Percentiles rank a stretch among this genome's conserved stretches.
Evolutionary conservation across 1,140 invertebrate species (phyloP).

Genomic region (Dendroctonus ponderosae): DNA sequence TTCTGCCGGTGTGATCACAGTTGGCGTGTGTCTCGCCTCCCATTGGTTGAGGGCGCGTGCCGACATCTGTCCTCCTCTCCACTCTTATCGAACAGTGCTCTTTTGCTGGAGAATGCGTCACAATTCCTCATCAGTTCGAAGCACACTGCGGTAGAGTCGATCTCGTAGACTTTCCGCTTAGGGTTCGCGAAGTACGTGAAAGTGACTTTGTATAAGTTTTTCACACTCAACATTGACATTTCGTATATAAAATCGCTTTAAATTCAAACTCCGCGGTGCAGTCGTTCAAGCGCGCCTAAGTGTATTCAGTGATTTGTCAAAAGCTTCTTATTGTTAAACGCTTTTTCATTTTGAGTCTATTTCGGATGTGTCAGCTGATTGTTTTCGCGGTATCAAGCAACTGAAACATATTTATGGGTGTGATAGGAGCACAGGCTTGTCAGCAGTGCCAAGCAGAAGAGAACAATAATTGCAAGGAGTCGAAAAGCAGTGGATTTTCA

Average conservation of each 20-base stretch:
- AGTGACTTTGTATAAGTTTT: not conserved
- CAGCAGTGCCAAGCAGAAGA: conserved; percentile 27
- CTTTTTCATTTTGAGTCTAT: not conserved
- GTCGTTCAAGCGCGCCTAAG: not conserved
- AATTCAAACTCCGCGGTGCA: too few relatives aligned
- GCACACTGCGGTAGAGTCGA: not conserved
- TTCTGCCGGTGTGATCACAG: conserved; percentile 19
- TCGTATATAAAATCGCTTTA: not conserved
- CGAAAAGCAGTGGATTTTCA: conserved; percentile 33
- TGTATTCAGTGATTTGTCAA: conserved; percentile 4
- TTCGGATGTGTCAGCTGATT: conserved; percentile 6
- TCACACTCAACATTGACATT: not conserved
- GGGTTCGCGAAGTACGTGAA: not conserved
- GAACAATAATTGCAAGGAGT: conserved; percentile 12
- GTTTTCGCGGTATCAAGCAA: conserved; percentile 7
- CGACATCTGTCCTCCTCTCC: conserved; percentile 28
- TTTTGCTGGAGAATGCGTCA: conserved; percentile 18
- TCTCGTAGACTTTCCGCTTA: not conserved
- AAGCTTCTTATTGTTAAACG: not conserved
- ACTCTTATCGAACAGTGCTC: conserved; percentile 23
- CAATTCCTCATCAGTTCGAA: conserved; percentile 20
- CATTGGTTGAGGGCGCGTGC: conserved; percentile 29
- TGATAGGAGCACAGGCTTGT: conserved; percentile 22
- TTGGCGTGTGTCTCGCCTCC: conserved; percentile 27
- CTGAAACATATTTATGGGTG: conserved; percentile 29